These are phyloP conservation scores for Platynereis dumerilii DNA, from an alignment of 2,888 invertebrate species.

Conservation along the genomic window DNA sequence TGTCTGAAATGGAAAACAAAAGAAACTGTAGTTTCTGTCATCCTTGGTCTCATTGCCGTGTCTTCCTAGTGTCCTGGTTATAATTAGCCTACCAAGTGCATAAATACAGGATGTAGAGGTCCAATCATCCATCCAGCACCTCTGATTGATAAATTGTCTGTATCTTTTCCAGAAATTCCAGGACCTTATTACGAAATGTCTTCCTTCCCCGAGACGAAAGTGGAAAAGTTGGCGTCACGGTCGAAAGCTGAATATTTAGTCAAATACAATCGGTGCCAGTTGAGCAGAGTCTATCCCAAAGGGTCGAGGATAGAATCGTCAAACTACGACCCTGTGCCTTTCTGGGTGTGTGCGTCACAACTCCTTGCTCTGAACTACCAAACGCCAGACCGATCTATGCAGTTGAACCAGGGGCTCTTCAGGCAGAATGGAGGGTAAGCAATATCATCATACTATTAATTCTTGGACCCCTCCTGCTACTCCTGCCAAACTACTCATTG, in stretches of 20 bases:
- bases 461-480: too few relatives aligned
- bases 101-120: too few relatives aligned
- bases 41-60: too few relatives aligned
- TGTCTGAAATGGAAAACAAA: too few relatives aligned
- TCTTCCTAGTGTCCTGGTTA: too few relatives aligned
- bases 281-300: conserved; percentile 90
- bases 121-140: too few relatives aligned
- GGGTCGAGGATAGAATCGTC: conserved; percentile 93
- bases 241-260: conserved; percentile 33
- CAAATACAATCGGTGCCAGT: conserved; percentile 68
- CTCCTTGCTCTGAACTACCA: conserved; percentile 98
- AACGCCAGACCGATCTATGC: conserved; percentile 93
- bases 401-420: conserved; percentile 92
- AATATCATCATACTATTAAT: too few relatives aligned
- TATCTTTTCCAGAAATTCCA: conserved; percentile 9
- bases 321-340: conserved; percentile 91
- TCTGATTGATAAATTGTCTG: too few relatives aligned
- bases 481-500: too few relatives aligned
- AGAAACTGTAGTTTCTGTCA: too few relatives aligned
- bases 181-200: conserved; percentile 83
- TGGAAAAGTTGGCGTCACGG: conserved; percentile 82
- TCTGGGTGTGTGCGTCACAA: conserved; percentile 96
- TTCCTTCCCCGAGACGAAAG: conserved; percentile 95
- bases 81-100: too few relatives aligned
- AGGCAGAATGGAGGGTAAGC: conserved; percentile 77